Conservation (phyloP, 2,797 vertebrate species). For the Tangara arthus region DNA sequence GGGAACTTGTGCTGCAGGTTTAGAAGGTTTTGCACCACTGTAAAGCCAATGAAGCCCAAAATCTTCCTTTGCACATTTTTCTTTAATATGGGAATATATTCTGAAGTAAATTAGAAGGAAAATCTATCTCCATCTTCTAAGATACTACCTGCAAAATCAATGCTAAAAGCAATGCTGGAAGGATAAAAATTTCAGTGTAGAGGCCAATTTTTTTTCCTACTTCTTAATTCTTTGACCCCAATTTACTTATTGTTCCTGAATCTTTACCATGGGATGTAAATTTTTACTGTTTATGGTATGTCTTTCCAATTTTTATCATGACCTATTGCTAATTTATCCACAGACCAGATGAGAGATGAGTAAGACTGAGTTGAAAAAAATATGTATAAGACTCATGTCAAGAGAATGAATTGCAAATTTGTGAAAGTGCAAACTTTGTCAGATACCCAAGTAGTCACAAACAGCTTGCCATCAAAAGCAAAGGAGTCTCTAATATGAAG, state of each 20-base stretch:
- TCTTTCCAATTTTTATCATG: neutral
- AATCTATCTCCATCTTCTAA: neutral
- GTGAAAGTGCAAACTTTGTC: neutral
- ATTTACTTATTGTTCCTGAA: neutral
- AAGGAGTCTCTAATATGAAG: neutral
- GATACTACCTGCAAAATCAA: neutral
- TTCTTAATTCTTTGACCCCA: neutral
- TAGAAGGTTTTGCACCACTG: neutral
- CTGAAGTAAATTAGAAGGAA: neutral
- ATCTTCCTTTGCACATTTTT: neutral
- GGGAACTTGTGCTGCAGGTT: neutral
- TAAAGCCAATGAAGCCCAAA: neutral
- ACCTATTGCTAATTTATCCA: neutral
- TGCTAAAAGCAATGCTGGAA: neutral
- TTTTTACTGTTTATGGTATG: neutral
- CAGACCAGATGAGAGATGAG: neutral
- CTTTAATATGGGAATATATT: neutral
- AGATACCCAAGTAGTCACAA: neutral
- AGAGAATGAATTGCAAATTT: neutral
- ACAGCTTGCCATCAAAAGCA: neutral
- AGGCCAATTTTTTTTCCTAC: neutral
- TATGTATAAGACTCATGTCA: neutral
- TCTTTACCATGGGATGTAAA: conserved; percentile 9
- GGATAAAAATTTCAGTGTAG: neutral
- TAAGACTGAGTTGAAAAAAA: conserved; percentile 27